Evolutionary conservation across 2,888 invertebrate species (phyloP).

Genomic region (Hartigia nigra): DNA sequence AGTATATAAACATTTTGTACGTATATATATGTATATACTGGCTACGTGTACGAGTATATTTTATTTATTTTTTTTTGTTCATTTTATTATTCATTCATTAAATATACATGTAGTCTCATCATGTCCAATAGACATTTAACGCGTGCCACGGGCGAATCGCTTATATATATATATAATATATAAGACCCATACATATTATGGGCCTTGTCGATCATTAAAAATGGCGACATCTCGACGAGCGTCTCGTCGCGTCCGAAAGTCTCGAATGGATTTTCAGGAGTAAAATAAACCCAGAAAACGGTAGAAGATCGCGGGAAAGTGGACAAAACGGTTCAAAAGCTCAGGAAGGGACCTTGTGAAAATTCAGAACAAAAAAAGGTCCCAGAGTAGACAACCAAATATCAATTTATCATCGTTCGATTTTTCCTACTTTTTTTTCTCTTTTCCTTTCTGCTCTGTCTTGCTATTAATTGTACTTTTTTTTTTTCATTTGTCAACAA

Average conservation of each 20-base stretch:
- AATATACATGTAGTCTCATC: slow-evolving; percentile 9
- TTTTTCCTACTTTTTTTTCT: background rate
- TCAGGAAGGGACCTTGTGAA: background rate
- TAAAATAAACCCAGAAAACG: too few relatives aligned
- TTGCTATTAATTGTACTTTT: background rate
- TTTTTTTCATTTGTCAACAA: background rate
- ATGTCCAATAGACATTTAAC: background rate
- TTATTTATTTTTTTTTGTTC: slow-evolving; percentile 13
- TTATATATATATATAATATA: background rate
- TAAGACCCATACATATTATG: background rate
- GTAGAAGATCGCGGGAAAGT: too few relatives aligned
- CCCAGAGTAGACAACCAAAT: background rate
- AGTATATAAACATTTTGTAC: slow-evolving; percentile 1
- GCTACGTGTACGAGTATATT: slow-evolving; percentile 2
- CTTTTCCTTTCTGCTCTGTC: background rate
- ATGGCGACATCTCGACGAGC: background rate
- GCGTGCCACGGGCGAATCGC: background rate
- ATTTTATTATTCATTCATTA: slow-evolving; percentile 1
- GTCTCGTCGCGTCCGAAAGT: background rate
- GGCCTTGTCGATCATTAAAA: background rate
- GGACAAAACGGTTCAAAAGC: background rate
- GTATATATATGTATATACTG: background rate
- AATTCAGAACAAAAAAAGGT: background rate
- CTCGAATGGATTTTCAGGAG: background rate
- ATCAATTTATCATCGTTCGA: background rate